Percentiles rank a stretch among this genome's conserved stretches.
Conservation (phyloP, 2,888 invertebrate species). For the Caenorhabditis drosophilae region DNA sequence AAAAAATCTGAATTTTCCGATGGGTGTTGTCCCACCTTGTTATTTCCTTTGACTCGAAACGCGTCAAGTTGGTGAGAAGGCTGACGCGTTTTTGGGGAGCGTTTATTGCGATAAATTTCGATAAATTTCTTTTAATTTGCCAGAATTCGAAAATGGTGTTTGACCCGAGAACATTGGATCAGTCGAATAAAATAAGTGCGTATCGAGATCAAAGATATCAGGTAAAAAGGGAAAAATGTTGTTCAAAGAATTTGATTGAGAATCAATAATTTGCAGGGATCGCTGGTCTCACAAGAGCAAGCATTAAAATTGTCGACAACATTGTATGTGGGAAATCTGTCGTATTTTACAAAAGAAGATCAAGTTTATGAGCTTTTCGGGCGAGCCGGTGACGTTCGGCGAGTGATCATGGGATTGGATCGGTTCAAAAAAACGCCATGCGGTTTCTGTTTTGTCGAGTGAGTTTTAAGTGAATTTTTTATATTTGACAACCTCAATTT, state of each 20-base stretch:
- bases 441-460: slow-evolving; percentile 99
- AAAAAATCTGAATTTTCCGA: no score
- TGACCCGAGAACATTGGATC: slow-evolving; percentile 45
- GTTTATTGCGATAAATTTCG: background rate
- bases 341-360: slow-evolving; percentile 97
- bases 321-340: slow-evolving; percentile 93
- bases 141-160: slow-evolving; percentile 33
- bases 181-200: slow-evolving; percentile 51
- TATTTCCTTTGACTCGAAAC: no score
- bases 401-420: slow-evolving; percentile 94
- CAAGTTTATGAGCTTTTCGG: slow-evolving; percentile 90
- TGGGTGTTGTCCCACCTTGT: no score
- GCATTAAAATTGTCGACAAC: slow-evolving; percentile 81
- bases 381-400: slow-evolving; percentile 89
- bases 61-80: background rate
- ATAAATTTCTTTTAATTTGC: background rate
- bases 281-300: slow-evolving; percentile 74
- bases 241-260: background rate
- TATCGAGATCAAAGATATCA: slow-evolving; percentile 66
- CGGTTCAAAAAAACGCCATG: slow-evolving; percentile 97
- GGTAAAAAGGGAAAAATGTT: slow-evolving; percentile 26
- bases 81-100: background rate
- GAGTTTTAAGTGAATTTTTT: slow-evolving; percentile 47
- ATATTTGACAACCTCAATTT: no score
- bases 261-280: slow-evolving; percentile 48